A percentile compares a stretch with the other conserved stretches of the same genome.
phyloP scores from a whole-genome alignment of 2,113 vertebrate species.

The Peromyscus californicus region DNA sequence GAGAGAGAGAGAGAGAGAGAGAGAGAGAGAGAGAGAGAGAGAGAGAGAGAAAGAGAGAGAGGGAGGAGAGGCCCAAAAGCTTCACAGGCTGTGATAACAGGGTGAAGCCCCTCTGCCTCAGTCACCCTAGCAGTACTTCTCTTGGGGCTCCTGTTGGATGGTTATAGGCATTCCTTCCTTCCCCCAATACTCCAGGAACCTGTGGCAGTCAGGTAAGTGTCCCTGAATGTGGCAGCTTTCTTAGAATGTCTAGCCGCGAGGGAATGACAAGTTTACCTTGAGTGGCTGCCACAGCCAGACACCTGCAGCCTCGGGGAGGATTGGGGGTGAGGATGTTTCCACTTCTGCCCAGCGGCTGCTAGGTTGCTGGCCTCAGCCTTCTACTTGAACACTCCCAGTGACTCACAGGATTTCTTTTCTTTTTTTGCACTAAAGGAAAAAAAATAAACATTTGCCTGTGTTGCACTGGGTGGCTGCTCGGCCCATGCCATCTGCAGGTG shows the following conservation, averaged over 20 bases:
- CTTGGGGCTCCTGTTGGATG: neutral
- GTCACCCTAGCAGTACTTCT: neutral
- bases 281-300: neutral
- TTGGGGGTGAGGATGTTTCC: accelerated
- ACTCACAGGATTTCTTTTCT: constrained; percentile 24
- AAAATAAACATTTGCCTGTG: neutral
- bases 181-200: neutral
- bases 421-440: constrained; percentile 53
- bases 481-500: neutral
- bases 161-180: neutral
- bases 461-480: neutral
- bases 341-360: neutral
- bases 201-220: neutral
- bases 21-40: neutral
- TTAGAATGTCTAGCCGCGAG: neutral
- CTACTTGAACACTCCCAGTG: neutral
- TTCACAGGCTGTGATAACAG: neutral
- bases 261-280: neutral
- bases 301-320: neutral
- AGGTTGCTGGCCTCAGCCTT: neutral
- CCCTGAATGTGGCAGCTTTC: neutral
- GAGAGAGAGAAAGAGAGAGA: neutral
- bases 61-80: too few species aligned
- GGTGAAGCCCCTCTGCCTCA: too few species aligned
- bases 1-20: too few species aligned